Evolutionary conservation across 1,140 invertebrate species (phyloP), one percentile per base, ranked within the genome.

Genomic region (Melitaea cinxia): DNA sequence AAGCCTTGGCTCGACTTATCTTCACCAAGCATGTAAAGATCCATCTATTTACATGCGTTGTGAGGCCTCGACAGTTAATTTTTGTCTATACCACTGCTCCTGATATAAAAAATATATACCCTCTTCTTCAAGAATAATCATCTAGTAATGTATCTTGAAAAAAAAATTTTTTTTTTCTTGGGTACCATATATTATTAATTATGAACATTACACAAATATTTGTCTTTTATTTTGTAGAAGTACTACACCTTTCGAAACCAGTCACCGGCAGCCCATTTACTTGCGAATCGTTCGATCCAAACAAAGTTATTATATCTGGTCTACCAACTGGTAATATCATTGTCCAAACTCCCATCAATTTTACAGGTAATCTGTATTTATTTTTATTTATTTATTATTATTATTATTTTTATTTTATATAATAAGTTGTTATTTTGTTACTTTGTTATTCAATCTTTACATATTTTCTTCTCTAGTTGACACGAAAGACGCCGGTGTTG

Each of bases 191-290:
- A 5, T n/a, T 7, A 1, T 45, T 19, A 19, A 9, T 10, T 45
- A 19, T 19, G n/a, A 45, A 0, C 5, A 4, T 37, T 7, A 17
- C 9, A 4, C 7, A n/a, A 39, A 19, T 42, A 0, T 6, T 42
- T 42, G 2, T 23, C 1, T 47, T 47, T 35, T 56, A 62, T 69
- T 74, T 87, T 78, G 21, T 90, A 93, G 92, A 99, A 86, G 98
- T 99, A 1, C 92, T 98, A 10, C 98, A 98, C 86, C 95, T 96
- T 66, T 96, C 97, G 0, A 97, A 98, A 80, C 94, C 96, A 14
- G 94, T 99, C 15, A 93, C 95, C n/a, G 98, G 98, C 15, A 99
- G 98, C 70, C 99, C 99, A 14, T 99, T 98, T 90, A 96, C 94
- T 62, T 99, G 98, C 78, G 97, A 99, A 88, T 96, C 98, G 0